Base-by-base conservation (phyloP, 2,888 invertebrate species). In the Cabera pusaria region DNA sequence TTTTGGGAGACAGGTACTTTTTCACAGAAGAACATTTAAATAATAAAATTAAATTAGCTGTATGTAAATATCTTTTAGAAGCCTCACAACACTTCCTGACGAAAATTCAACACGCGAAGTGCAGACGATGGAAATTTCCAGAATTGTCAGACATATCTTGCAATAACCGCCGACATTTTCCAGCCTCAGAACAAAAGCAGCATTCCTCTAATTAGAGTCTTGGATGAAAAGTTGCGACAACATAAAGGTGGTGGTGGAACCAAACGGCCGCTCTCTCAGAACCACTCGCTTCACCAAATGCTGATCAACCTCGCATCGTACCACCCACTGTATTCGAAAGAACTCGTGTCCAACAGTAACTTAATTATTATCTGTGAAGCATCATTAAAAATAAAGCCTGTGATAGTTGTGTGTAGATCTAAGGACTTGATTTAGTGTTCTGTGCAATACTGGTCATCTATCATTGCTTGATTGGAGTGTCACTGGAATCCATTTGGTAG, bases 171-270 rank as follows among this genome's bases (percentile, higher is more conserved):
- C 8, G 20, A 25, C 38, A 25, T 17, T 11, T 20, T n/a, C n/a
- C n/a, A n/a, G n/a, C n/a, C n/a, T n/a, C n/a, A n/a, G n/a, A n/a
- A n/a, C n/a, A n/a, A n/a, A n/a, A n/a, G n/a, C n/a, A n/a, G n/a
- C n/a, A n/a, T n/a, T n/a, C n/a, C n/a, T n/a, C 27, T 40, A 42
- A 34, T 31, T 40, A 36, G 29, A 29, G 35, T 35, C 47, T 28
- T 39, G 40, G 26, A 37, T 44, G 38, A 37, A 37, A 31, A 46
- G 31, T 57, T 57, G 49, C 52, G 25, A 49, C 47, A 54, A 36
- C 22, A 16, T 35, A 41, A 59, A 62, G 62, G 72, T 52, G 66
- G 67, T 64, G 58, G 65, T 7, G 41, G 22, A 33, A 14, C 18
- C 35, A 35, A 28, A 22, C 28, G 34, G 33, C 57, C 54, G 48